Base-by-base conservation (phyloP, 1,140 invertebrate species). In the Neodiprion pinetum region DNA sequence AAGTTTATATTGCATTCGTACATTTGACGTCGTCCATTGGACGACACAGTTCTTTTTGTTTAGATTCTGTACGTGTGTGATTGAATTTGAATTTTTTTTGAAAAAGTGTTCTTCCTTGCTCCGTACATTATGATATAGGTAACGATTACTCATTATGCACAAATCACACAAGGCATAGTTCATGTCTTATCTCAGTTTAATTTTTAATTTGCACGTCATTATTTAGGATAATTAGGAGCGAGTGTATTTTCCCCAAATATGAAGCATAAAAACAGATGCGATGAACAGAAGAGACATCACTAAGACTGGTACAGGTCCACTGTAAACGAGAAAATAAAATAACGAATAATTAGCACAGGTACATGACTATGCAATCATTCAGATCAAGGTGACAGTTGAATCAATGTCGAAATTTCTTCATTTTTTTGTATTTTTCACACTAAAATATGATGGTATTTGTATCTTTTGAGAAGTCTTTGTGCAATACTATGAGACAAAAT, bases 241-340 rank as follows among this genome's bases (percentile, higher is more conserved):
- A 68, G 96, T 99, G 90, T 99, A 99, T 93, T 99, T 99, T 87
- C 98, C 98, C 98, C 98, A 99, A 85, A 99, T 99, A 91, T 99
- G 99, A 77, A 99, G 92, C 96, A 99, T 98, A 88, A 99, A 99
- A 47, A 99, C 99, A 68, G 97, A 99, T 48, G 98, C 98, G 85
- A 99, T 99, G 90, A 99, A 99, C 8, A 99, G 92, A 14, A 99
- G 91, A 73, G 98, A 99, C 97, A 99, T 99, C 12, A 99, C 98
- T 81, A 99, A 90, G 14, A 99, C 99, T 83, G 99, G 99, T 77
- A 99, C 98, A 80, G 99, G 99, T 76, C 99, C 99, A 79, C 98
- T 96, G 89, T 81, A 94, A 92, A 79, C 78, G 87, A 83, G 86
- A 78, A 78, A 81, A 72, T 71, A 50, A 28, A 67, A 76, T 14